phyloP scores from a whole-genome alignment of 2,113 vertebrate species.

The Eurypyga helias region DNA sequence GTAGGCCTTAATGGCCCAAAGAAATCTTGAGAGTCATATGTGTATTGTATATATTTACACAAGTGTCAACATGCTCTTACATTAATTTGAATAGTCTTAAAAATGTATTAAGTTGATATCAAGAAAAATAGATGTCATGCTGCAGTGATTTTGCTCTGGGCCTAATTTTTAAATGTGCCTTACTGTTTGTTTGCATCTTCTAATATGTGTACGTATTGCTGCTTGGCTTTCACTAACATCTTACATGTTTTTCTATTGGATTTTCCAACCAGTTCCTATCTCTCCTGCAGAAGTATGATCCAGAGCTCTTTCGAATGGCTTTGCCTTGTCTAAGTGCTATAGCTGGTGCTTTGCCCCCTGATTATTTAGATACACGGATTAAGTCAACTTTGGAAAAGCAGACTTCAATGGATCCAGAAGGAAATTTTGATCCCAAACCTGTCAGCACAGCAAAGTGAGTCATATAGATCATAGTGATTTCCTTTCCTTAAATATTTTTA shows the following conservation, averaged over 20 bases:
- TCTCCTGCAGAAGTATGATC: constrained; percentile 90
- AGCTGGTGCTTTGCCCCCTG: constrained; percentile 92
- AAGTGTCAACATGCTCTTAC: background rate
- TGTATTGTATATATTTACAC: background rate
- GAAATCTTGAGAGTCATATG: background rate
- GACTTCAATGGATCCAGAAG: constrained; percentile 89
- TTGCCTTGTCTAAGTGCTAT: constrained; percentile 98
- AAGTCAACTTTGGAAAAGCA: constrained; percentile 88
- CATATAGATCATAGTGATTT: background rate
- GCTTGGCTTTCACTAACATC: constrained; percentile 54
- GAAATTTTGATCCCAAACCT: constrained; percentile 97
- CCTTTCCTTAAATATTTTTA: background rate
- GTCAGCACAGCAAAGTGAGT: constrained; percentile 94
- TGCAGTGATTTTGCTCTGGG: background rate
- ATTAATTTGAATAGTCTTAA: background rate
- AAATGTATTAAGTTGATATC: background rate
- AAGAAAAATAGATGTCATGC: background rate
- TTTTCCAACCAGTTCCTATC: constrained; percentile 78
- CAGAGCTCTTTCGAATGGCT: constrained; percentile 97
- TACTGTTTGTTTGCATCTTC: background rate
- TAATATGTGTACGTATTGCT: constrained; percentile 1
- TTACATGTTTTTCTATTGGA: constrained; percentile 73
- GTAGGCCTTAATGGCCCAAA: background rate
- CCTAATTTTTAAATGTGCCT: background rate
- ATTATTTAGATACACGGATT: constrained; percentile 92